A percentile compares a stretch with the other conserved stretches of the same genome.
Evolutionary conservation across 2,888 invertebrate species (phyloP).

Genomic region (Tetheella fluctuosa): DNA sequence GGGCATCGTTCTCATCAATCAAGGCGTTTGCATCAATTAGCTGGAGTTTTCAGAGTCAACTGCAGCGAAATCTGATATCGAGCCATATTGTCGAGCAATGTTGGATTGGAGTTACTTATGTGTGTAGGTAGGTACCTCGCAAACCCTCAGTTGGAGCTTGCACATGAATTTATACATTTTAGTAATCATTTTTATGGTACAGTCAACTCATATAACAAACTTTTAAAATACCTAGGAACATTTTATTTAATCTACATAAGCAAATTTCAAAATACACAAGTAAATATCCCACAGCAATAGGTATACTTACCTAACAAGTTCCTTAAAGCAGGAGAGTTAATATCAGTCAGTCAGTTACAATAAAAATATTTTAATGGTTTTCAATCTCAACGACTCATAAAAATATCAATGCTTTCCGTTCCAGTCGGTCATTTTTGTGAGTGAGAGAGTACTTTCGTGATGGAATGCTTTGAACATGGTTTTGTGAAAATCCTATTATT

Average conservation of each 20-base stretch:
- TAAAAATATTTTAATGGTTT: conserved; percentile 9
- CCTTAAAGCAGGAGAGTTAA: not conserved
- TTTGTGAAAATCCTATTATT: too few relatives aligned
- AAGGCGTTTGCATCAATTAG: conserved; percentile 74
- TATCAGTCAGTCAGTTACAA: not conserved
- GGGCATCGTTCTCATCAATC: conserved; percentile 72
- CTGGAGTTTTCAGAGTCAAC: conserved; percentile 55
- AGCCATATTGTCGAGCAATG: conserved; percentile 43
- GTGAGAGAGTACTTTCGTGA: too few relatives aligned
- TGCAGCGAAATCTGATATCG: conserved; percentile 68
- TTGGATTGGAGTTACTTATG: conserved; percentile 20
- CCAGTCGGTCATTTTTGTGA: conserved; percentile 22
- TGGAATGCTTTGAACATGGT: too few relatives aligned
- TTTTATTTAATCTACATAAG: too few relatives aligned
- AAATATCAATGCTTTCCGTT: conserved; percentile 28
- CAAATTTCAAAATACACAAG: too few relatives aligned
- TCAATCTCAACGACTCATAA: conserved; percentile 28
- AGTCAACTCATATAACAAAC: too few relatives aligned
- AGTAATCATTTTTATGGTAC: not conserved
- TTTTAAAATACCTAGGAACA: not conserved
- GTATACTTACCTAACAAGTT: not conserved
- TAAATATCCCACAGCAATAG: too few relatives aligned
- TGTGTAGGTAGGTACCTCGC: conserved; percentile 37
- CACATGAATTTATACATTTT: conserved; percentile 33
- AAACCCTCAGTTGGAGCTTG: conserved; percentile 56